These are phyloP conservation scores for Coregonus suidteri DNA, from an alignment of 2,797 vertebrate genomes.

Conservation along the genomic window DNA sequence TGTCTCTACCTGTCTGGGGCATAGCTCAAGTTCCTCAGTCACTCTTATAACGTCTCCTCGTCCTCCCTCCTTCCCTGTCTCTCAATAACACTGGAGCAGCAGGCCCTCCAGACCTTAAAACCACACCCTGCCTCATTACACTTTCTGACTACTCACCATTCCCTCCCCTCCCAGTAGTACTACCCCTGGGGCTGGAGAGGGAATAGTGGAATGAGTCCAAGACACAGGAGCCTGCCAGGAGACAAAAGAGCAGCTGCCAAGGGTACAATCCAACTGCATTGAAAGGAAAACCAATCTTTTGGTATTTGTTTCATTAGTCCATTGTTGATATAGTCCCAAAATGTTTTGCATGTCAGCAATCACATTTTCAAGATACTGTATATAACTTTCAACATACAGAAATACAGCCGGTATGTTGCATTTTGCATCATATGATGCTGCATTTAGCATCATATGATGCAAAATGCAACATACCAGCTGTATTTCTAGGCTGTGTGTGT, in stretches of 20 bases:
- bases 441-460: too few relatives aligned
- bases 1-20: constrained; percentile 45
- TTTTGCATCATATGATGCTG: too few relatives aligned
- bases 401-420: too few relatives aligned
- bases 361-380: too few relatives aligned
- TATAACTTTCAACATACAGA: too few relatives aligned
- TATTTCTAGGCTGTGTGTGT: too few relatives aligned
- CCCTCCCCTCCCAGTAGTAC: neutral
- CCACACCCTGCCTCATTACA: neutral
- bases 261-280: too few relatives aligned
- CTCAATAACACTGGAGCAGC: neutral
- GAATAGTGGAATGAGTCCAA: neutral
- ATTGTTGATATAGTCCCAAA: too few relatives aligned
- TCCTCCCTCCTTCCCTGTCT: neutral
- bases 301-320: too few relatives aligned
- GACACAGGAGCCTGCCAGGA: neutral
- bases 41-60: neutral
- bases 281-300: neutral
- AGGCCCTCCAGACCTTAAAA: neutral
- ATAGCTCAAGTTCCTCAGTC: constrained; percentile 36
- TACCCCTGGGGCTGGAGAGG: neutral
- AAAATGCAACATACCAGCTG: too few relatives aligned
- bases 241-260: neutral
- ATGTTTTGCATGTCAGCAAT: too few relatives aligned
- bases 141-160: neutral